Evolutionary conservation across 2,888 invertebrate genomes (phyloP), one percentile per base, ranked within the genome.

Genomic region (Aleiodes alternator): DNA sequence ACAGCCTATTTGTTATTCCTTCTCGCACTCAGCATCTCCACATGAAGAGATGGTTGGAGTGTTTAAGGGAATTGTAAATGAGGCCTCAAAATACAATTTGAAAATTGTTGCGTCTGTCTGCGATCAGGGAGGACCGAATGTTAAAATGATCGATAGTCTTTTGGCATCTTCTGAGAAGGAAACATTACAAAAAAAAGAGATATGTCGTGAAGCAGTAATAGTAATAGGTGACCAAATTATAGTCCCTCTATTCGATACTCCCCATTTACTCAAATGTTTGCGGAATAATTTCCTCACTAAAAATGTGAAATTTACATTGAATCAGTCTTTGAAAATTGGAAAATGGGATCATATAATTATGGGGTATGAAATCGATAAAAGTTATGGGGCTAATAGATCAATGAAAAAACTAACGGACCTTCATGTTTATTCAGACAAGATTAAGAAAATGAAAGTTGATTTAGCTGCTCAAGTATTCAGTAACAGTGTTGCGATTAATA

Each of bases 1-100:
- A 69, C 81, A 82, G 51, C 81, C 82, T 1, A 70, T 84, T 14
- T 69, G 77, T 55, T 84, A 83, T 68, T 79, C 55, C 3, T 14
- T 16, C 1, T 55, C 7, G 7, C 3, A 14, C 16, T n/a, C 55
- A 16, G 7, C 55, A 16, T 14, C 55, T 14, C 55, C n/a, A 23
- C 55, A 55, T 23, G 55, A 55, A 9, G 14, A 55, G 16, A 55
- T 55, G 7, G 8, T 55, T 16, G 0, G 16, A n/a, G 14, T 8
- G 14, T 55, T 7, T 6, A 55, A 55, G 8, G 55, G 16, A 6
- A 57, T 57, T 29, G 31, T 57, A 0, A 29, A n/a, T 12, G 57
- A 57, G 29, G 55, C 55, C n/a, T 16, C 23, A 29, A 57, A 57
- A 11, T 3, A 29, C 4, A 57, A 57, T n/a, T 31, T 31, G 12